phyloP scores from a whole-genome alignment of 2,888 invertebrate species.

The Apotomis betuletana region DNA sequence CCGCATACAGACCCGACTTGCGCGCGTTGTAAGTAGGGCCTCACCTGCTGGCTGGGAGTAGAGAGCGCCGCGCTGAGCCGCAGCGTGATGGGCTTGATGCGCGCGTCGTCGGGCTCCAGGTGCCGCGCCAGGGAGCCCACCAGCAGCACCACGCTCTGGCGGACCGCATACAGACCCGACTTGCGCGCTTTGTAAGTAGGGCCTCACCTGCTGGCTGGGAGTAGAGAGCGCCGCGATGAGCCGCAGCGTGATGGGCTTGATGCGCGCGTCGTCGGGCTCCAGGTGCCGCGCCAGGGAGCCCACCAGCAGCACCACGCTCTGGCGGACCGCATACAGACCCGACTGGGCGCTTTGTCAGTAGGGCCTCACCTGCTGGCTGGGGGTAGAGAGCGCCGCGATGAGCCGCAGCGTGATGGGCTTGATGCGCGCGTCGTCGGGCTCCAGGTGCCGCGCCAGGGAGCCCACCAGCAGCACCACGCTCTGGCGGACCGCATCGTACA shows the following conservation, averaged over 20 bases:
- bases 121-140: too few relatives aligned
- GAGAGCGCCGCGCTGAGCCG: too few relatives aligned
- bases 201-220: too few relatives aligned
- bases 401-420: conserved; percentile 97
- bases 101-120: too few relatives aligned
- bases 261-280: conserved; percentile 93
- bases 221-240: conserved; percentile 86
- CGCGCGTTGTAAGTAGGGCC: too few relatives aligned
- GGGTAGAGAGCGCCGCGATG: conserved; percentile 96
- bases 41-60: too few relatives aligned
- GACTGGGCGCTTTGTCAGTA: too few relatives aligned
- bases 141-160: too few relatives aligned
- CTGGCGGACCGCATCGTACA: conserved; percentile 96
- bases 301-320: conserved; percentile 98
- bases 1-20: too few relatives aligned
- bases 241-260: conserved; percentile 95
- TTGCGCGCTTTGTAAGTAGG: conserved; percentile 90
- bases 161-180: conserved; percentile 93
- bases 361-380: conserved; percentile 92
- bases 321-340: conserved; percentile 89
- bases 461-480: conserved; percentile 99
- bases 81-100: too few relatives aligned
- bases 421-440: conserved; percentile 93
- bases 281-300: conserved; percentile 98
- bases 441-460: conserved; percentile 97